Evolutionary conservation across 2,113 vertebrate species (phyloP).

Genomic region (Poecile atricapillus): DNA sequence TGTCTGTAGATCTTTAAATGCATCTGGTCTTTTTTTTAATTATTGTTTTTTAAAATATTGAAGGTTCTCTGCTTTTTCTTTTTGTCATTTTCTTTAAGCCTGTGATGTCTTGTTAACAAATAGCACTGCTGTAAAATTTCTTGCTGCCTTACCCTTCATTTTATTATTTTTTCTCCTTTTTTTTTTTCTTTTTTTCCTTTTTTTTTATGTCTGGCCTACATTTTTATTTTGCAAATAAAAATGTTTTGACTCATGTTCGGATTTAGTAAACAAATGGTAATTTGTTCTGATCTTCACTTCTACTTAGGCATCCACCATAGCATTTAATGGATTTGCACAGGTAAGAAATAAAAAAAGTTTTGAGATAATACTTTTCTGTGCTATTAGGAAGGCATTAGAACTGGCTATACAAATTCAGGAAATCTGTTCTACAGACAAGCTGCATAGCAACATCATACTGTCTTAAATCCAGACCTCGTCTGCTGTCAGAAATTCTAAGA

Average conservation of each 20-base stretch:
- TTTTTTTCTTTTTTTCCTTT: not conserved
- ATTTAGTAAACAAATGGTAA: not conserved
- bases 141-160: not conserved
- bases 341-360: constrained; percentile 68
- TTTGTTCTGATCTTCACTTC: constrained; percentile 64
- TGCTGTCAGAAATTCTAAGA: not conserved
- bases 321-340: constrained; percentile 88
- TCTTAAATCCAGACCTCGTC: not conserved
- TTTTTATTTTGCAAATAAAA: constrained; percentile 52
- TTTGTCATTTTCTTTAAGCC: constrained; percentile 51
- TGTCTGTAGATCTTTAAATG: not conserved
- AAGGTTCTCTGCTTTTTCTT: not conserved
- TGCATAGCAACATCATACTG: not conserved
- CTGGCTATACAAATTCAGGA: not conserved
- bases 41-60: not conserved
- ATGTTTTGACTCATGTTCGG: not conserved
- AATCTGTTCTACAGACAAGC: not conserved
- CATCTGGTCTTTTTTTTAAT: not conserved
- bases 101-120: constrained; percentile 44
- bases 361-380: not conserved
- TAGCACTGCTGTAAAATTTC: constrained; percentile 5
- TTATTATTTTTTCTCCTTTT: not conserved
- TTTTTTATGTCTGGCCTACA: not conserved
- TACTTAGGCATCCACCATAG: constrained; percentile 77
- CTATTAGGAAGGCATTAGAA: not conserved